phyloP scores from a whole-genome alignment of 2,113 vertebrate genomes.

The Colossoma macropomum region DNA sequence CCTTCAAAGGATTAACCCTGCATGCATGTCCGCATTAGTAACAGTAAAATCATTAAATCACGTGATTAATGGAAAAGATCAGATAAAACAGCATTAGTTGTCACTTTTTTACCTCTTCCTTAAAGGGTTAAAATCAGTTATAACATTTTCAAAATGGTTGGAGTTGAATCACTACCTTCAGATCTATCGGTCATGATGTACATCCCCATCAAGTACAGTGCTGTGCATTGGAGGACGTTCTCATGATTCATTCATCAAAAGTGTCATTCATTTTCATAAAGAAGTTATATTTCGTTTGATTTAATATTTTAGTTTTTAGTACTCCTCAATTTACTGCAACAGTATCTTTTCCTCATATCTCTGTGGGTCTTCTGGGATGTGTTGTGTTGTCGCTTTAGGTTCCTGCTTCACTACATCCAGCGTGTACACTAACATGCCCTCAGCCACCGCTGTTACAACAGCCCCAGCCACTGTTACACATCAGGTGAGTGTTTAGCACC shows the following conservation, averaged over 20 bases:
- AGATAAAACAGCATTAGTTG: too few relatives aligned
- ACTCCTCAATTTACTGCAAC: not conserved
- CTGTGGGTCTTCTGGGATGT: not conserved
- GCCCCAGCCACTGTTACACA: constrained; percentile 63
- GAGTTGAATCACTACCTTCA: too few relatives aligned
- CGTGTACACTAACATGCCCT: constrained; percentile 78
- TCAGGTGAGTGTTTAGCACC: constrained; percentile 54
- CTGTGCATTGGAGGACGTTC: not conserved
- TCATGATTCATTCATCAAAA: not conserved
- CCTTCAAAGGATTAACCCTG: too few relatives aligned
- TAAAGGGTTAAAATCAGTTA: too few relatives aligned
- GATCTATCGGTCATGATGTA: too few relatives aligned
- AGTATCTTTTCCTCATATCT: not conserved
- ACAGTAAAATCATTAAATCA: too few relatives aligned
- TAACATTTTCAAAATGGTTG: too few relatives aligned
- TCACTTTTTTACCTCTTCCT: too few relatives aligned
- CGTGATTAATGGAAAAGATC: too few relatives aligned
- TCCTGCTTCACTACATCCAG: constrained; percentile 82
- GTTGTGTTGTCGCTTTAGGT: constrained; percentile 60
- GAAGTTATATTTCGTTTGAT: not conserved
- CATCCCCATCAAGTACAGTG: not conserved
- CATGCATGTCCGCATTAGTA: too few relatives aligned
- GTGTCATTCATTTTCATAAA: constrained; percentile 6
- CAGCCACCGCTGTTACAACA: constrained; percentile 70
- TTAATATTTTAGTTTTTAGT: not conserved